These are phyloP conservation scores for Nesidiocoris tenuis DNA, from an alignment of 2,888 invertebrate species.

Conservation along the genomic window DNA sequence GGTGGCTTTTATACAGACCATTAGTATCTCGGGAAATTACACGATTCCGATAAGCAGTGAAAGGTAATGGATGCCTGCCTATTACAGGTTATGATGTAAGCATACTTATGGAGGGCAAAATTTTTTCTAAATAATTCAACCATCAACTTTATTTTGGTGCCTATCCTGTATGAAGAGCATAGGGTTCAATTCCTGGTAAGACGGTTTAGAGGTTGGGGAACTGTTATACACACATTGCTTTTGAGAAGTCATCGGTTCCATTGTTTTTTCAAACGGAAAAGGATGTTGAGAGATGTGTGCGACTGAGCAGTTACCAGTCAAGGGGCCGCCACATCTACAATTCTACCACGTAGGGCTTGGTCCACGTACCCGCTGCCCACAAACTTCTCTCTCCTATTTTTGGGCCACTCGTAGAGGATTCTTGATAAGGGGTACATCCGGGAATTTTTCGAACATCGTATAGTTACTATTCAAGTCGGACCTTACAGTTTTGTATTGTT, in stretches of 20 bases:
- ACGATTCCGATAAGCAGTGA: too few species aligned
- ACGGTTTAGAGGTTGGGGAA: constrained; percentile 8
- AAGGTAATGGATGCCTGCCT: too few species aligned
- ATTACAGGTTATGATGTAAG: too few species aligned
- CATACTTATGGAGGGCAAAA: too few species aligned
- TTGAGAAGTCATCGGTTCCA: not conserved
- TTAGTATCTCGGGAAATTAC: too few species aligned
- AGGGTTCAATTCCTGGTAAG: too few species aligned
- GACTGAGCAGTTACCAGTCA: not conserved
- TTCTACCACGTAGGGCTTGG: constrained; percentile 17
- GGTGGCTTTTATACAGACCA: too few species aligned
- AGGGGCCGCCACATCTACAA: constrained; percentile 13
- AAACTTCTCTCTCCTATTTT: not conserved
- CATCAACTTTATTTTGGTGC: too few species aligned
- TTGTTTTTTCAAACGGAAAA: constrained; percentile 26
- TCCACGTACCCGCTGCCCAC: constrained; percentile 3
- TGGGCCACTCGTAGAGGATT: not conserved
- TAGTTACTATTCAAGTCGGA: too few species aligned
- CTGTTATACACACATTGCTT: constrained; percentile 13
- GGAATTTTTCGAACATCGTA: not conserved
- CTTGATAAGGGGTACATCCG: not conserved
- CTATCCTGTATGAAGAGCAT: too few species aligned
- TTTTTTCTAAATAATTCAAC: too few species aligned
- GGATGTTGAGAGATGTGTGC: constrained; percentile 24
- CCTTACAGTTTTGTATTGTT: too few species aligned